Percentiles rank a stretch among this genome's conserved stretches.
phyloP scores from a whole-genome alignment of 2,113 vertebrate genomes.

The Spea multiplicata region DNA sequence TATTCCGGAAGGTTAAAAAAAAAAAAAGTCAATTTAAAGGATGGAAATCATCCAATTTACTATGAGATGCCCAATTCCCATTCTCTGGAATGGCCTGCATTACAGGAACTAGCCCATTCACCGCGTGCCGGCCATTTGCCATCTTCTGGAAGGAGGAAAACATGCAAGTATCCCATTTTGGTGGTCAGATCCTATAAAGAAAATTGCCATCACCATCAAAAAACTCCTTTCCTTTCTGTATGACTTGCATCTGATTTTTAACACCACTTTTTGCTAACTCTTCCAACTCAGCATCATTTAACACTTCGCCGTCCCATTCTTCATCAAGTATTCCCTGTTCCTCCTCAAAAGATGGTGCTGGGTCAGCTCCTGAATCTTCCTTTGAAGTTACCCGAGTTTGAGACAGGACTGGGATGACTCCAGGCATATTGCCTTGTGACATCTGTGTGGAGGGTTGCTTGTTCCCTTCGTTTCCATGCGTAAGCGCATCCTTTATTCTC shows the following conservation, averaged over 20 bases:
- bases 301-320: slow-evolving; percentile 55
- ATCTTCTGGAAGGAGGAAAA: too few species aligned
- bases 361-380: background rate
- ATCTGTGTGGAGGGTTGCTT: background rate
- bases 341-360: too few species aligned
- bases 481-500: background rate
- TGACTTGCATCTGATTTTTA: slow-evolving; percentile 51
- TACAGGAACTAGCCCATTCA: too few species aligned
- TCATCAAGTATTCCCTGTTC: slow-evolving; percentile 13
- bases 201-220: slow-evolving; percentile 77
- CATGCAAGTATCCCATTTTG: too few species aligned
- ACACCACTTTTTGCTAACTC: slow-evolving; percentile 44
- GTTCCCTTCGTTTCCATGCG: background rate
- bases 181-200: slow-evolving; percentile 73
- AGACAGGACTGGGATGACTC: background rate
- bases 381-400: background rate
- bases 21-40: too few species aligned
- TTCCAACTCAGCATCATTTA: slow-evolving; percentile 58
- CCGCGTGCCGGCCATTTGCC: too few species aligned
- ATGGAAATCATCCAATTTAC: too few species aligned
- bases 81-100: too few species aligned
- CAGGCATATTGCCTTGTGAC: background rate
- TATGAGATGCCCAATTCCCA: too few species aligned
- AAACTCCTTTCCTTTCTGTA: slow-evolving; percentile 69
- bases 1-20: too few species aligned